A percentile compares a stretch with the other conserved stretches of the same genome.
Evolutionary conservation across 2,888 invertebrate genomes (phyloP).

Genomic region (Drosophila putrida): DNA sequence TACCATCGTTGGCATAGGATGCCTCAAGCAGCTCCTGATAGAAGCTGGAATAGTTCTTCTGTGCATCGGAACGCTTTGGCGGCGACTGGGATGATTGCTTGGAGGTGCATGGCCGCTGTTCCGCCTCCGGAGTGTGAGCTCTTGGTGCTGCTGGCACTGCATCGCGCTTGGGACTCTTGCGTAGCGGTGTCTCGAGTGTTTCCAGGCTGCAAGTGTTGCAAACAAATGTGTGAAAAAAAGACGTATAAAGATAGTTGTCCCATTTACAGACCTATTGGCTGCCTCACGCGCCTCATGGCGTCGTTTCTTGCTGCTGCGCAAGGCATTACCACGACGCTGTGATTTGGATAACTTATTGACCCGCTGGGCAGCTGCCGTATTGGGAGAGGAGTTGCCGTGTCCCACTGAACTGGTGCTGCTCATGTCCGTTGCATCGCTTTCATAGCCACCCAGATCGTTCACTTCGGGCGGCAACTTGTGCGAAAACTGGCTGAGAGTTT

Average conservation of each 20-base stretch:
- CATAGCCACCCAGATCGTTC: conserved; percentile 71
- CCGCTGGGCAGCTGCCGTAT: conserved; percentile 57
- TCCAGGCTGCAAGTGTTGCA: conserved; percentile 47
- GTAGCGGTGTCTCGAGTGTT: conserved; percentile 52
- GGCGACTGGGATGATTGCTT: conserved; percentile 80
- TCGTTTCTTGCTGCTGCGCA: conserved; percentile 74
- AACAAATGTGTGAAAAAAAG: not conserved
- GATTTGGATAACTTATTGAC: conserved; percentile 57
- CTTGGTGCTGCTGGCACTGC: conserved; percentile 46
- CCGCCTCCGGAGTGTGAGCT: conserved; percentile 73
- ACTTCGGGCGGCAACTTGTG: conserved; percentile 72
- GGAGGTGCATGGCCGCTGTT: conserved; percentile 83
- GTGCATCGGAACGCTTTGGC: conserved; percentile 59
- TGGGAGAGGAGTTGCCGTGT: conserved; percentile 70
- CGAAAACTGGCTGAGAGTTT: conserved; percentile 67
- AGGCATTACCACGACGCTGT: conserved; percentile 56
- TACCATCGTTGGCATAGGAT: conserved; percentile 84
- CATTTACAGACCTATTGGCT: conserved; percentile 48
- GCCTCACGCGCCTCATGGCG: conserved; percentile 71
- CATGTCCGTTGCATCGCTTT: conserved; percentile 85
- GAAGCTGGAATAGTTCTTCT: conserved; percentile 79
- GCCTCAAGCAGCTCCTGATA: conserved; percentile 85
- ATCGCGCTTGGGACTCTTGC: conserved; percentile 80
- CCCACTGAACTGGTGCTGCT: conserved; percentile 84
- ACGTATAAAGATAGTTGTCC: not conserved